phyloP scores from a whole-genome alignment of 2,888 invertebrate species.

The Asteroscopus sphinx region DNA sequence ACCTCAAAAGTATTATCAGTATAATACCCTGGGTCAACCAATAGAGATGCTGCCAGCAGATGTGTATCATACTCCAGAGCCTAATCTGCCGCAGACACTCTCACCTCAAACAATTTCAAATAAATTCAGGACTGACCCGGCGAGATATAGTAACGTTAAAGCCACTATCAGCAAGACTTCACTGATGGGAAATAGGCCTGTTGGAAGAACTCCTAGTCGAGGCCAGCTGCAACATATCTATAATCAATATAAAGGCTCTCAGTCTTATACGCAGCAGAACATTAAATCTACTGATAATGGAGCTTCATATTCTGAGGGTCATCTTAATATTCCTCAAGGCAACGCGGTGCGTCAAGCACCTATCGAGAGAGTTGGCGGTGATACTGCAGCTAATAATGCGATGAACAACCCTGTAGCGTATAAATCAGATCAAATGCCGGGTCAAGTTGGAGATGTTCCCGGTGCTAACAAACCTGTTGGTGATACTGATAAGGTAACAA shows the following conservation, averaged over 20 bases:
- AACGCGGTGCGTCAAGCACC: conserved; percentile 58
- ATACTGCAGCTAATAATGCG: conserved; percentile 69
- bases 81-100: conserved; percentile 75
- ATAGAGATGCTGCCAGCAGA: conserved; percentile 74
- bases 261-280: conserved; percentile 79
- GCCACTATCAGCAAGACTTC: conserved; percentile 81
- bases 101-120: conserved; percentile 68
- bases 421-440: conserved; percentile 58
- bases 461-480: conserved; percentile 57
- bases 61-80: conserved; percentile 63
- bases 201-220: conserved; percentile 73
- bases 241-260: conserved; percentile 82
- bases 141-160: conserved; percentile 73
- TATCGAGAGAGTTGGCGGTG: conserved; percentile 78
- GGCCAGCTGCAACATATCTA: conserved; percentile 81
- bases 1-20: conserved; percentile 61
- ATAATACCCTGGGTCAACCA: conserved; percentile 83
- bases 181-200: conserved; percentile 68
- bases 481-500: conserved; percentile 58
- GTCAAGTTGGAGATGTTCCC: conserved; percentile 72
- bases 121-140: conserved; percentile 53
- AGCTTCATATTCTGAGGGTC: conserved; percentile 72
- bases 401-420: conserved; percentile 44
- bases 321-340: conserved; percentile 61
- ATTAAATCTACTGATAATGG: conserved; percentile 61